phyloP scores from a whole-genome alignment of 2,797 vertebrate species.

The Propithecus perrieri region DNA sequence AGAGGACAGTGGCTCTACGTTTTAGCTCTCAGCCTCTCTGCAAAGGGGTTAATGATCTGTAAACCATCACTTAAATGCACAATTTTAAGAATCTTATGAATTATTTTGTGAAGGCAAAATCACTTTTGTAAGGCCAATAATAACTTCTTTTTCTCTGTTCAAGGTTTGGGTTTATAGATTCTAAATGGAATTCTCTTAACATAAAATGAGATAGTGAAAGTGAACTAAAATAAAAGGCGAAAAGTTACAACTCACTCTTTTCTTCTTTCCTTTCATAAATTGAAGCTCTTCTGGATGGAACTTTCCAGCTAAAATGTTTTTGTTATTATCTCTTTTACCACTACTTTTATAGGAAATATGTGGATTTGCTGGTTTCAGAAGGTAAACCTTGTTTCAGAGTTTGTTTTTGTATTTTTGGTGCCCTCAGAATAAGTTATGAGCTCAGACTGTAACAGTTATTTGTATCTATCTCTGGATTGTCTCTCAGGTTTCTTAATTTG shows the following conservation, averaged over 20 bases:
- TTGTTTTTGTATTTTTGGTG: not conserved
- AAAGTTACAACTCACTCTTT: not conserved
- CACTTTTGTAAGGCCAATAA: not conserved
- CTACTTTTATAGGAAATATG: not conserved
- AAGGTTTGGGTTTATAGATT: not conserved
- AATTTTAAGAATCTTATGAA: not conserved
- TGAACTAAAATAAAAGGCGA: not conserved
- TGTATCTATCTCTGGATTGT: not conserved
- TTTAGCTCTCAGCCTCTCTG: not conserved
- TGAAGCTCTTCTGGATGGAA: not conserved
- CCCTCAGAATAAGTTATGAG: not conserved
- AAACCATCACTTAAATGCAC: not conserved
- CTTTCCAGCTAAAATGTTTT: not conserved
- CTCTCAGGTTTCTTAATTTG: not conserved
- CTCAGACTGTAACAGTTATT: not conserved
- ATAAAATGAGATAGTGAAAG: not conserved
- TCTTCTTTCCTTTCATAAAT: not conserved
- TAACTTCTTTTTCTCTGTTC: not conserved
- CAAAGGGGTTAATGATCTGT: conserved; percentile 6
- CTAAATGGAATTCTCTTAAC: not conserved
- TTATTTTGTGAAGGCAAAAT: conserved; percentile 35
- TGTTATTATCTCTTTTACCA: not conserved
- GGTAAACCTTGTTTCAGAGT: not conserved
- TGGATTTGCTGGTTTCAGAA: not conserved
- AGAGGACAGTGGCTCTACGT: not conserved